A percentile compares a stretch with the other conserved stretches of the same genome.
phyloP scores from a whole-genome alignment of 2,797 vertebrate species.

The Diglossa cyanea region DNA sequence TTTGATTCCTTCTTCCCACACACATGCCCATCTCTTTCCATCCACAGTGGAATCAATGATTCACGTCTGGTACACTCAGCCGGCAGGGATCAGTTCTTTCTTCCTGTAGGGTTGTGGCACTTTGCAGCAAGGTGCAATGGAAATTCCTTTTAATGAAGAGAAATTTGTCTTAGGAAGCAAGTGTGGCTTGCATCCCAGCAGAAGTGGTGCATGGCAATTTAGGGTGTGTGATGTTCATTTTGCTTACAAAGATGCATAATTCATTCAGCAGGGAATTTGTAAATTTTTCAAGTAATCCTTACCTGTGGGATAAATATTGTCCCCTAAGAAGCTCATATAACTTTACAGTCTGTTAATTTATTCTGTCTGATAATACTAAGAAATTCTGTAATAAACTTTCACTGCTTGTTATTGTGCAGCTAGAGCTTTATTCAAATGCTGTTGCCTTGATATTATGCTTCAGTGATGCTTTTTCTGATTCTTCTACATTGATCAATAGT shows the following conservation, averaged over 20 bases:
- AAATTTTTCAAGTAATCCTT: conserved; percentile 16
- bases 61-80: conserved; percentile 15
- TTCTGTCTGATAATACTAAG: neutral
- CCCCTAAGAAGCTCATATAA: neutral
- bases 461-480: neutral
- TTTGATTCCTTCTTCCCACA: conserved; percentile 17
- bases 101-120: neutral
- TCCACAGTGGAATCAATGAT: conserved; percentile 7
- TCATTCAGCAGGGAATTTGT: neutral
- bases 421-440: neutral
- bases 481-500: neutral
- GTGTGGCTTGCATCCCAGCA: neutral
- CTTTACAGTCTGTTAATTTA: conserved; percentile 18
- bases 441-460: neutral
- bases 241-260: neutral
- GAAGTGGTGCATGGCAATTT: neutral
- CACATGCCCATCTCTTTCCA: conserved; percentile 2
- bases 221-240: neutral
- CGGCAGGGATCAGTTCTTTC: conserved; percentile 2
- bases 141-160: neutral
- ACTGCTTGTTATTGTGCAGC: neutral
- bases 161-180: neutral
- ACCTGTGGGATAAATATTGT: conserved; percentile 19
- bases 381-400: neutral
- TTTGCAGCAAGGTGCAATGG: conserved; percentile 5